Evolutionary conservation across 2,113 vertebrate species (phyloP).

Genomic region (human): DNA sequence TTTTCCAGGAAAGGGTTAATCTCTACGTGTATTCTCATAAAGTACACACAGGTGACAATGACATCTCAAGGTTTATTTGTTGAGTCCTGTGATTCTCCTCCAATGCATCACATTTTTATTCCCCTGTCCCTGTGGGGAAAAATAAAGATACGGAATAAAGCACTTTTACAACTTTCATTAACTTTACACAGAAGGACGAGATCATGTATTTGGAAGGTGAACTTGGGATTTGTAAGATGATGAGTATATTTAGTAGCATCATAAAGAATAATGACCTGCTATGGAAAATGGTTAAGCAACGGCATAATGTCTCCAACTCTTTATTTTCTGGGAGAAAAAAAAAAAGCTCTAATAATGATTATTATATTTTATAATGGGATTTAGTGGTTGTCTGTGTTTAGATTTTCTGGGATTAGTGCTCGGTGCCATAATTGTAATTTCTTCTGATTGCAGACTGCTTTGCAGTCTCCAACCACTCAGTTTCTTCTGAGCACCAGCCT

Average conservation of each 20-base stretch:
- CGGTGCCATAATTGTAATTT: constrained; percentile 67
- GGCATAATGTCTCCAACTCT: constrained; percentile 55
- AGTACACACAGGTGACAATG: not conserved
- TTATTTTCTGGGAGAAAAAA: constrained; percentile 66
- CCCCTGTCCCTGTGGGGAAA: not conserved
- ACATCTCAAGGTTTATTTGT: not conserved
- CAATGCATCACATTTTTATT: not conserved
- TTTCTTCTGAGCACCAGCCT: constrained; percentile 47
- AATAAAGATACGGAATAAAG: not conserved
- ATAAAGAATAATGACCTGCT: constrained; percentile 63
- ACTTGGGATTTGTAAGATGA: constrained; percentile 33
- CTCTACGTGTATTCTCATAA: rapidly evolving
- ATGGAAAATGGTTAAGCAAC: constrained; percentile 63
- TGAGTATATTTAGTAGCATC: constrained; percentile 47
- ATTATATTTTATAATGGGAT: constrained; percentile 78
- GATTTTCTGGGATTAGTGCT: constrained; percentile 77
- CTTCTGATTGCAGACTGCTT: constrained; percentile 68
- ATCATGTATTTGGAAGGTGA: constrained; percentile 46
- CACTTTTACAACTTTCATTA: constrained; percentile 66
- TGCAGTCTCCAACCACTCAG: not conserved
- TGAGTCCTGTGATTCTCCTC: not conserved
- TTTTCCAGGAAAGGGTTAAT: not conserved
- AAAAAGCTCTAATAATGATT: constrained; percentile 75
- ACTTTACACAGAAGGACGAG: constrained; percentile 38
- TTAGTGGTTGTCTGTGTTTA: constrained; percentile 77